A percentile compares a stretch with the other conserved stretches of the same genome.
These are phyloP conservation scores for Aethina tumida DNA, from an alignment of 1,140 invertebrate genomes.

Conservation along the genomic window DNA sequence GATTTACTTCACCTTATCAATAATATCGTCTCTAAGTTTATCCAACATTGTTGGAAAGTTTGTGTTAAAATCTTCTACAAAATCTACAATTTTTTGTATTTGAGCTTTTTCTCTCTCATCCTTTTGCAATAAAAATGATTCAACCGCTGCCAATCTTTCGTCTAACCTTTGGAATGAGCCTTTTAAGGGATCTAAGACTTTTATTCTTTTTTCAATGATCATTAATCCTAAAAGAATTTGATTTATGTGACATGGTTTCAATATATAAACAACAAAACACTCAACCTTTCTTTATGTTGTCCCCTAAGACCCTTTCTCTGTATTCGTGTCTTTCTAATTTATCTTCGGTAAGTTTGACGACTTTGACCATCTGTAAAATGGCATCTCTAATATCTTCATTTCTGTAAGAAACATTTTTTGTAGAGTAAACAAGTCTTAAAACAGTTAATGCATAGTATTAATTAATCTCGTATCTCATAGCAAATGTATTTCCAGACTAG, in stretches of 20 bases:
- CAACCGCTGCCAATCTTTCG: conserved; percentile 56
- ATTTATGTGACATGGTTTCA: too few species aligned
- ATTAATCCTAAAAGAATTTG: too few species aligned
- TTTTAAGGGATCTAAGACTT: conserved; percentile 57
- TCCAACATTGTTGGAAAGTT: conserved; percentile 45
- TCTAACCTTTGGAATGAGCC: conserved; percentile 53
- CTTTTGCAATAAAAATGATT: conserved; percentile 55
- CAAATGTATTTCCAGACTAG: background rate
- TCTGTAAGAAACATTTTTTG: conserved; percentile 38
- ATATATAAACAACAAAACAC: too few species aligned
- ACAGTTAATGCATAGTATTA: background rate
- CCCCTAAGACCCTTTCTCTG: conserved; percentile 65
- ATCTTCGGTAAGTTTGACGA: conserved; percentile 66
- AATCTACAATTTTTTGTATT: conserved; percentile 56
- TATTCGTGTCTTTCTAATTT: conserved; percentile 78
- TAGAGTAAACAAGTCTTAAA: background rate
- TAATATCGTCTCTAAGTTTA: conserved; percentile 27
- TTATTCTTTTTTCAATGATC: conserved; percentile 64
- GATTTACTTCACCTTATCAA: conserved; percentile 21
- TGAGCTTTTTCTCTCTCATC: conserved; percentile 58
- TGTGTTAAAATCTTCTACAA: conserved; percentile 53
- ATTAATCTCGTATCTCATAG: background rate
- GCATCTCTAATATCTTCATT: conserved; percentile 74
- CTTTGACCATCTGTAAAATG: conserved; percentile 69
- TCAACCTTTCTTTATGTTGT: conserved; percentile 64